Evolutionary conservation across 2,888 invertebrate genomes (phyloP), one percentile per base, ranked within the genome.

Genomic region (Sphaerophoria rueppellii): DNA sequence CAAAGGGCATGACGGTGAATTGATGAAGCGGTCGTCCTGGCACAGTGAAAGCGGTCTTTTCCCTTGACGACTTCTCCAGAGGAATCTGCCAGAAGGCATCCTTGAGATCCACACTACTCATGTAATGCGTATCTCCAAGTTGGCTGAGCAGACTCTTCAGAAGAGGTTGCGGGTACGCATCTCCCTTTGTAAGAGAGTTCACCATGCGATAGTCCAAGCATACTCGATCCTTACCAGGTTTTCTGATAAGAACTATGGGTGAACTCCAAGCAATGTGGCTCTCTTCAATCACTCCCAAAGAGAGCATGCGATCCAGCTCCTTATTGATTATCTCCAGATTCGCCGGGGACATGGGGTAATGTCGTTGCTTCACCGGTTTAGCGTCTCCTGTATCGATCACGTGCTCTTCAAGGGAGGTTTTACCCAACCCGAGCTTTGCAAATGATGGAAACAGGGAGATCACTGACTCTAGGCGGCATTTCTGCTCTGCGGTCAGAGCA

Each of bases 21-120:
- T 86, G 87, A 65, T 87, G 86, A 1, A 86, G 58, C 2, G 86
- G 79, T 24, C 81, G 43, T 4, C 82, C 82, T 6, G 80, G 74
- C 2, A 87, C 82, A 24, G 76, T 80, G 52, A 86, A 86, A 0
- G 83, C 63, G 9, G 67, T 78, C 50, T 61, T 60, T 11, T 54
- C 54, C 40, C 40, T 60, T 11, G 55, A 32, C 4, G 34, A 55
- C 6, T 37, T 40, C n/a, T 58, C 58, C 24, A 24, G 24, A 24
- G 24, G 24, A 24, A 24, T 24, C 24, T 24, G 24, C 24, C 24
- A 24, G 24, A 60, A 80, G 3, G 77, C 43, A 24, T 60, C 60
- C 14, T 43, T 24, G 5, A 60, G 24, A 7, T 78, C 76, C 1
- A 87, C 70, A 24, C 81, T 81, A 6, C 70, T 78, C 12, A 87